Base-by-base conservation (phyloP, 2,888 invertebrate genomes). In the Harpagoxenus sublaevis region DNA sequence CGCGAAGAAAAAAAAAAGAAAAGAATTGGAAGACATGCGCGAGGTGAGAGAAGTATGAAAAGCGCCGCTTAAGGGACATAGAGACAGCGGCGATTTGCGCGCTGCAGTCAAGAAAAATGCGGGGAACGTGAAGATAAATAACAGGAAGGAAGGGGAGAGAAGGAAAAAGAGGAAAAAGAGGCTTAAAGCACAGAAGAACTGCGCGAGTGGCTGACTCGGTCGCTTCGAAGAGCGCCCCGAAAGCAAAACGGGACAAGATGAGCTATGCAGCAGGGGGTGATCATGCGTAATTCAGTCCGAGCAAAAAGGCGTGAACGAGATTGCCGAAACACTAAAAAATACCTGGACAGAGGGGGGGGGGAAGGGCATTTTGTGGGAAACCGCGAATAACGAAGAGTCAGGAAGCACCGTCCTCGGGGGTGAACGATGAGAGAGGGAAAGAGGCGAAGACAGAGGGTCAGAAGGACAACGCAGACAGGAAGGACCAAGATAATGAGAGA, bases 181-280 rank as follows among this genome's bases (percentile, higher is more conserved):
- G 77, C 10, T 60, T 55, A 57, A 53, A 55, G 53, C 8, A 70
- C 63, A 79, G 84, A 87, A 83, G 73, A 86, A 66, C 48, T 31
- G 18, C n/a, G 18, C 10, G 57, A 57, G 18, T 10, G 8, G 42
- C 8, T 70, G 45, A 71, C 28, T 5, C 45, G 35, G 9, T 48
- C 15, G 15, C 15, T 31, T 28, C 31, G 3, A 51, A 48, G 9
- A 35, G 51, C 35, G n/a, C 0, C 31, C 35, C 28, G 15, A 62
- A 51, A 45, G 65, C 18, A 53, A 55, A 66, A 31, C 10, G 60
- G n/a, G n/a, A n/a, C 18, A 6, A 60, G 28, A 57, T 23, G 35
- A 28, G 18, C 28, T 18, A 23, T 23, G 23, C 23, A 48, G 15
- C 23, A 45, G 53, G 42, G 23, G 15, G 3, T 15, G 42, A 51